Base-by-base conservation (phyloP, 2,888 invertebrate genomes). In the Malthinus seriepunctatus region DNA sequence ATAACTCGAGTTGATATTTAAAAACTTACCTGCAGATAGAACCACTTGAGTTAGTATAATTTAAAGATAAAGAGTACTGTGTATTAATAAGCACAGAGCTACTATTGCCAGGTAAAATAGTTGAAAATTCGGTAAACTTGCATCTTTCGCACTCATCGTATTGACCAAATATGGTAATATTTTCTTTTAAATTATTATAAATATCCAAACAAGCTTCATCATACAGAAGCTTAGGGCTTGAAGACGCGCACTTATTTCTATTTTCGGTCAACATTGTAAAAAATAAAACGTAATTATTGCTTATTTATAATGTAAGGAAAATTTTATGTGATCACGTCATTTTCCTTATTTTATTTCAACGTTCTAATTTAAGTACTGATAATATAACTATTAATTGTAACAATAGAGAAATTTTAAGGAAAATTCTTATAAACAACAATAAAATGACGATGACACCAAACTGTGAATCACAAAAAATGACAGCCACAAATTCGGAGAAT, bases 171-270 rank as follows among this genome's bases (percentile, higher is more conserved):
- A 79, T 63, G 8, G 52, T 56, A 23, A 78, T 67, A 37, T 59
- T 63, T 11, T 67, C 58, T 51, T 70, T 69, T 2, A 74, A 51
- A 3, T 54, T 62, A 65, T 78, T 79, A n/a, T 65, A 42, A 48
- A 79, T 71, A 65, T 79, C 77, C 39, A 79, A 51, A 66, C 79
- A 79, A 23, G 79, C 79, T 60, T 79, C 78, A 67, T 79, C 79
- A 56, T 73, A 78, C 10, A 68, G 68, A 39, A 76, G 69, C 39
- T 69, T 63, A 5, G 73, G 72, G 46, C 66, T 62, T 42, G 56
- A 12, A n/a, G 51, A 53, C 1, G 31, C 10, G 15, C 68, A 69
- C 51, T 69, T 69, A 38, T 66, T 49, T 51, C 53, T 49, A 35
- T 67, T 60, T 31, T 67, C 51, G 35, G 66, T 54, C 62, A 68